phyloP scores from a whole-genome alignment of 2,797 vertebrate genomes.

The Fistularia commersonii region DNA sequence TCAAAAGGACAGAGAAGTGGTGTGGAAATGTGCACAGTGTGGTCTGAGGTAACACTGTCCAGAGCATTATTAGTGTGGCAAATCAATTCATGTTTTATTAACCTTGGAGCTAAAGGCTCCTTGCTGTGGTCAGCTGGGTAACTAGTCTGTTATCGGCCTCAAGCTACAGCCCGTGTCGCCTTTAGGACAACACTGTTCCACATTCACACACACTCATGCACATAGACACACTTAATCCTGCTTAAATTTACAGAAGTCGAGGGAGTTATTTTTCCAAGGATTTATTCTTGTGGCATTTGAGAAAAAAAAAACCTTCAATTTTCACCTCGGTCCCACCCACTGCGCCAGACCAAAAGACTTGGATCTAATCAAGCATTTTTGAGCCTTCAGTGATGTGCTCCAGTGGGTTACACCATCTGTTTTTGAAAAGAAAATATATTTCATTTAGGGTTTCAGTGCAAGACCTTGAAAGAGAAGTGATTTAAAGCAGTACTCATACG shows the following conservation, averaged over 20 bases:
- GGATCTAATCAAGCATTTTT: slow-evolving; percentile 10
- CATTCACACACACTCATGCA: slow-evolving; percentile 3
- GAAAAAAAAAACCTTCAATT: slow-evolving; percentile 10
- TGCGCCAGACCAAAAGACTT: slow-evolving; percentile 12
- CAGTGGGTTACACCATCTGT: too few species aligned
- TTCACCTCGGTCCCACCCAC: slow-evolving; percentile 16
- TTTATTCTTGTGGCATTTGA: slow-evolving; percentile 36
- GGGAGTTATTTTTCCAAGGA: slow-evolving; percentile 25
- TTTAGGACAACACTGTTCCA: slow-evolving; percentile 1
- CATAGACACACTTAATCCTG: slow-evolving; percentile 17
- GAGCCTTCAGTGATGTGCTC: neutral
- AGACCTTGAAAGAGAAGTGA: too few species aligned
- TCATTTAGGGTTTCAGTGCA: too few species aligned
- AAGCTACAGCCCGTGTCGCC: slow-evolving; percentile 20
- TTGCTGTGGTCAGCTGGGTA: slow-evolving; percentile 58
- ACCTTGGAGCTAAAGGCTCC: slow-evolving; percentile 55
- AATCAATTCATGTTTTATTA: slow-evolving; percentile 61
- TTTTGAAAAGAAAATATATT: too few species aligned
- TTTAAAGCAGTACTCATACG: too few species aligned
- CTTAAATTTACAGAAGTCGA: slow-evolving; percentile 24
- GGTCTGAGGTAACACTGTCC: slow-evolving; percentile 42
- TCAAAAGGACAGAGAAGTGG: slow-evolving; percentile 18
- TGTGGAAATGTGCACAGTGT: slow-evolving; percentile 15
- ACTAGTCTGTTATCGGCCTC: slow-evolving; percentile 32
- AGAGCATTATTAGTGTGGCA: slow-evolving; percentile 52